Evolutionary conservation across 2,888 invertebrate genomes (phyloP).

Genomic region (Raillietiella orientalis): DNA sequence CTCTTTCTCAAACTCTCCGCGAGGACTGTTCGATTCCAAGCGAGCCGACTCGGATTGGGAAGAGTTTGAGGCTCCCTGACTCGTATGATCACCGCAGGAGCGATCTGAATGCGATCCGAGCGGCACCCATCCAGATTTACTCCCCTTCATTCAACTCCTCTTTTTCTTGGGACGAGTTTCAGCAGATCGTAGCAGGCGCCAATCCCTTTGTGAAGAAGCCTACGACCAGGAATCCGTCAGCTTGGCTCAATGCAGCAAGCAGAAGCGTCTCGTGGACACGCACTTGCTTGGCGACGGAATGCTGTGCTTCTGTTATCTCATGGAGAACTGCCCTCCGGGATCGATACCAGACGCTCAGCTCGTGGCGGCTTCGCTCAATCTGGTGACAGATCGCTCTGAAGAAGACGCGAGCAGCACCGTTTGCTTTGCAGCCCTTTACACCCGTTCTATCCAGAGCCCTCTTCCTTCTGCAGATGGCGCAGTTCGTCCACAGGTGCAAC

Average conservation of each 20-base stretch:
- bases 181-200: conserved; percentile 35
- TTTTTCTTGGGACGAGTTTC: too few relatives aligned
- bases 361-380: conserved; percentile 65
- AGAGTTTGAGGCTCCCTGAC: too few relatives aligned
- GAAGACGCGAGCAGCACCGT: too few relatives aligned
- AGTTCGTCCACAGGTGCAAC: conserved; percentile 89
- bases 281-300: conserved; percentile 79
- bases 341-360: conserved; percentile 84
- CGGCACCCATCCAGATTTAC: too few relatives aligned
- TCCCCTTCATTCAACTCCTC: too few relatives aligned
- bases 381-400: too few relatives aligned
- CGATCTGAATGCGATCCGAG: too few relatives aligned
- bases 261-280: conserved; percentile 42
- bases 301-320: conserved; percentile 52
- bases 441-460: conserved; percentile 76
- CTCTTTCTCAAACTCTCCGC: too few relatives aligned
- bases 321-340: conserved; percentile 87
- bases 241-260: conserved; percentile 45
- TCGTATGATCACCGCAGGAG: too few relatives aligned
- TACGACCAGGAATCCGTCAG: conserved; percentile 55
- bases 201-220: conserved; percentile 46
- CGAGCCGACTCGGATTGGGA: too few relatives aligned
- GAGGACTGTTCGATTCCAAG: too few relatives aligned
- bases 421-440: conserved; percentile 38
- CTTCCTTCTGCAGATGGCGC: conserved; percentile 69